Conservation (phyloP, 2,888 invertebrate species). For the Lycocerus yunnanus region DNA sequence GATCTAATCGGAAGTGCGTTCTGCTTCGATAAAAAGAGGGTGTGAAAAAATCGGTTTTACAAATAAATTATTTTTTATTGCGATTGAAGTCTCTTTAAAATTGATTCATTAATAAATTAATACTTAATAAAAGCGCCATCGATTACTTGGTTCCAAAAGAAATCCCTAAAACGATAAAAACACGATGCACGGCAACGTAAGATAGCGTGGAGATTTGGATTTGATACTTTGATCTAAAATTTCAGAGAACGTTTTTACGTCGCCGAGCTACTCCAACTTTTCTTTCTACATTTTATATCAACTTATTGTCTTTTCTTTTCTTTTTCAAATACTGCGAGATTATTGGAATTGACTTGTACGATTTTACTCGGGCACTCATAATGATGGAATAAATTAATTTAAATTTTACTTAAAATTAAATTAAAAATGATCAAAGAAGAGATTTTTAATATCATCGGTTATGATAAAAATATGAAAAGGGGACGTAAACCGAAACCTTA, state of each 20-base stretch:
- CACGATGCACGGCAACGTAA: not conserved
- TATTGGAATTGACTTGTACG: not conserved
- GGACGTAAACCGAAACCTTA: not conserved
- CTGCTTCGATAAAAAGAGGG: not conserved
- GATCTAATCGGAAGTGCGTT: not conserved
- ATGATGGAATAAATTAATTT: no score
- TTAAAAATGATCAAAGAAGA: not conserved
- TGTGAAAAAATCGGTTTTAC: not conserved
- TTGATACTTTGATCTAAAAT: conserved; percentile 5
- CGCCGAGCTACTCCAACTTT: not conserved
- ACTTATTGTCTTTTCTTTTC: not conserved
- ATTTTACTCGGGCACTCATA: not conserved
- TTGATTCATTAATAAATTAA: not conserved
- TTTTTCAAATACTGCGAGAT: not conserved
- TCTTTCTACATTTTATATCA: not conserved
- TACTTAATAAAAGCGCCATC: not conserved
- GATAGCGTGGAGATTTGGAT: not conserved
- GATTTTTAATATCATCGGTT: not conserved
- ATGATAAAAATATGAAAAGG: not conserved
- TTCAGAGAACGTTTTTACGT: not conserved
- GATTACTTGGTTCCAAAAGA: not conserved
- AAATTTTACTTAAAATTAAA: not conserved
- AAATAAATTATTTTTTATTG: not conserved
- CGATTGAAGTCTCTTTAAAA: not conserved
- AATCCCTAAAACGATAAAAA: conserved; percentile 1